phyloP scores from a whole-genome alignment of 1,140 invertebrate genomes.

The Drosophila pseudoobscura region DNA sequence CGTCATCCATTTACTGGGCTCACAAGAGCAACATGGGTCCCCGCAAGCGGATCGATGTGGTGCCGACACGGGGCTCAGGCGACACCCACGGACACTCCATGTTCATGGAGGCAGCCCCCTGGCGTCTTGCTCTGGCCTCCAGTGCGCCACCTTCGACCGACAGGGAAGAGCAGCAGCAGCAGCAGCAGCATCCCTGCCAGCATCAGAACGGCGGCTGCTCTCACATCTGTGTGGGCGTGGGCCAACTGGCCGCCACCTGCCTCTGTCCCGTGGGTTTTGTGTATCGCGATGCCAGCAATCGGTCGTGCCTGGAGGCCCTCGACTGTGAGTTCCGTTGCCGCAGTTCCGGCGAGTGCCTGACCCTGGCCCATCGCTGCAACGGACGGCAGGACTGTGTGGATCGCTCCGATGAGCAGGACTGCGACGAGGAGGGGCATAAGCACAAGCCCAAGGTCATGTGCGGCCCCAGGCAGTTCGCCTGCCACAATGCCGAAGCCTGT shows the following conservation, averaged over 20 bases:
- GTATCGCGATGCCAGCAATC: constrained; percentile 83
- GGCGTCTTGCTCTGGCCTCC: constrained; percentile 52
- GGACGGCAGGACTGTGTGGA: constrained; percentile 87
- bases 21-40: constrained; percentile 84
- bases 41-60: constrained; percentile 66
- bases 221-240: constrained; percentile 87
- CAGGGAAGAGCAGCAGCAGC: constrained; percentile 83
- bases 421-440: constrained; percentile 80
- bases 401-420: constrained; percentile 88
- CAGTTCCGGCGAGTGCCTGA: constrained; percentile 87
- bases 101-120: not conserved
- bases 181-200: constrained; percentile 87
- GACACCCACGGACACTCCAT: constrained; percentile 6
- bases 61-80: constrained; percentile 18
- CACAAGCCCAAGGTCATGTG: constrained; percentile 83
- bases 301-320: constrained; percentile 84
- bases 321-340: constrained; percentile 85
- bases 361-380: constrained; percentile 87
- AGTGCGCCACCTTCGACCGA: constrained; percentile 21
- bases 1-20: constrained; percentile 85
- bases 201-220: constrained; percentile 88
- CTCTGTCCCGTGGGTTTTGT: constrained; percentile 86
- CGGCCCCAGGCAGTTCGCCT: constrained; percentile 85
- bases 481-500: constrained; percentile 84
- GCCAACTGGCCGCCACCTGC: constrained; percentile 83